Evolutionary conservation across 2,797 vertebrate genomes (phyloP), one percentile per base, ranked within the genome.

Genomic region (Tenualosa ilisha): DNA sequence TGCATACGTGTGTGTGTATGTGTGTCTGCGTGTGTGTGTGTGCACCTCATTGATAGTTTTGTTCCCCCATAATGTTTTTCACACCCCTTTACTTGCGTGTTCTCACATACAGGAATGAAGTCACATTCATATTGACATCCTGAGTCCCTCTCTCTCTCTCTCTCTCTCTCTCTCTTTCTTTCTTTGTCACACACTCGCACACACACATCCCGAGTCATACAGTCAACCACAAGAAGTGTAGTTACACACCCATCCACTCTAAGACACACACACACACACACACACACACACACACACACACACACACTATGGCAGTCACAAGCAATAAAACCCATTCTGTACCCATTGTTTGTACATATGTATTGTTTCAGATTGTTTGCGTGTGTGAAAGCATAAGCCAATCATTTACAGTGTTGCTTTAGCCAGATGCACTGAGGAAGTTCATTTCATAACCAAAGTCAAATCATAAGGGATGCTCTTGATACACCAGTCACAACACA

Each of bases 11-110:
- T 59, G 54, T 59, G 54, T 59, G 54, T 59, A 17, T 22, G 17
- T 59, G 54, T 59, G 17, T 59, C 17, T 59, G 81, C 50, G 54
- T 82, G 81, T 63, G 54, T 82, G 61, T 82, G 85, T 81, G 59
- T 81, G 50, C 11, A 51, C 50, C 63, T 26, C 26, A 68, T 68
- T 68, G 26, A 31, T 37, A 12, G 12, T 31, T 68, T 68, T 65
- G 24, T 65, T 12, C 13, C 63, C 63, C 63, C 12, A 37, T 68
- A 37, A 11, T 26, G 15, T 26, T 26, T 68, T 15, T 31, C 26
- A 31, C 63, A 31, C 26, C 63, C 11, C 24, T 68, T 37, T 31
- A 15, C 63, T 13, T 12, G 12, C 12, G 7, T 13, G 3, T 31
- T 26, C 26, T 13, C 26, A 68, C 26, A 68, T 3, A 37, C 13